These are phyloP conservation scores for Muscicapa adusta DNA, from an alignment of 2,113 vertebrate species.

Conservation along the genomic window DNA sequence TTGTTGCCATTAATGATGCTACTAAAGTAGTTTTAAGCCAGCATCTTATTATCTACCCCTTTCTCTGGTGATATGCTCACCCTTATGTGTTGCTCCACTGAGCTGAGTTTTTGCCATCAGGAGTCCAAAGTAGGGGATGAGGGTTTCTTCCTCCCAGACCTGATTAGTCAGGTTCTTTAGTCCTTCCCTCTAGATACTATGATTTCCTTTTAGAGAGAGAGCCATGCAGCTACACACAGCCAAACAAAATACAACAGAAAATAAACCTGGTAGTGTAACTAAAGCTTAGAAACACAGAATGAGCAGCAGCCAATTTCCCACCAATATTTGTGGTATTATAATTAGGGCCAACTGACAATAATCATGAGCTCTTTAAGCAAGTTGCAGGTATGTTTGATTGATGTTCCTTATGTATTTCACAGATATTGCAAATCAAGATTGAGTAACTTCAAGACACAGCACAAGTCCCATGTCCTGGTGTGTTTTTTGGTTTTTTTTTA, in stretches of 20 bases:
- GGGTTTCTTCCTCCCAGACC: not conserved
- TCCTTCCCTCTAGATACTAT: not conserved
- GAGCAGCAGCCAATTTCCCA: not conserved
- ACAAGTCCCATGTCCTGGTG: not conserved
- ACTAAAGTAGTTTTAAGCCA: not conserved
- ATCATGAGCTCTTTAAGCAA: not conserved
- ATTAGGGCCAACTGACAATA: not conserved
- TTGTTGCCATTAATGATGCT: not conserved
- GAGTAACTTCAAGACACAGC: not conserved
- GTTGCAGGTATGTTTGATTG: not conserved
- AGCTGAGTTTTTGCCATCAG: not conserved
- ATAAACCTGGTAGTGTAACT: not conserved
- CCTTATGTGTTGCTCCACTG: not conserved
- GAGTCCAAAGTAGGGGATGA: not conserved
- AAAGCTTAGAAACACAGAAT: not conserved
- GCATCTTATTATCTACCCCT: not conserved
- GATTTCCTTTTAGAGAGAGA: not conserved
- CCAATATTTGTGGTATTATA: not conserved
- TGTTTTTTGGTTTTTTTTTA: not conserved
- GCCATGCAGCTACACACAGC: not conserved
- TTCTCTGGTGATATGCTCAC: not conserved
- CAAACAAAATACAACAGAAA: not conserved
- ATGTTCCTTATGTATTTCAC: fast-evolving
- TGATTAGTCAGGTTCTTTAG: not conserved
- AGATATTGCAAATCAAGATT: not conserved